Percentiles rank a stretch among this genome's conserved stretches.
These are phyloP conservation scores for Tragelaphus oryx DNA, from an alignment of 2,797 vertebrate genomes.

Conservation along the genomic window DNA sequence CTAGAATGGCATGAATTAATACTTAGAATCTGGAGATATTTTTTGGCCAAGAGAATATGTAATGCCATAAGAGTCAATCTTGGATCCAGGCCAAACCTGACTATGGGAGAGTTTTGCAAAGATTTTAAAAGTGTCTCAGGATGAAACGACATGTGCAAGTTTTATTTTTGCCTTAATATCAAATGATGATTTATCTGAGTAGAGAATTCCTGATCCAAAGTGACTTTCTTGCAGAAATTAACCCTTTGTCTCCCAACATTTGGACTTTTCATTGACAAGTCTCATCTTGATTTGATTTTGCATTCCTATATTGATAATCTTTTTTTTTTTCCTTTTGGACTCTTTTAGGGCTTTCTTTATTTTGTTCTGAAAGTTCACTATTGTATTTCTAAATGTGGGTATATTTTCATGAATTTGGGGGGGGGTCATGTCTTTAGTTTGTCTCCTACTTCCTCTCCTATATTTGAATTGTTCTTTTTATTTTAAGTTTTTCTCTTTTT, in stretches of 20 bases:
- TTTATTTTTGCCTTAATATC: neutral
- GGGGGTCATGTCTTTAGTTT: neutral
- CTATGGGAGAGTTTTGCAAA: neutral
- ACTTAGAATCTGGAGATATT: neutral
- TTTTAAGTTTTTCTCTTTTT: neutral
- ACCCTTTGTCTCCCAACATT: too few relatives aligned
- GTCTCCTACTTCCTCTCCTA: neutral
- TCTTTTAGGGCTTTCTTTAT: neutral
- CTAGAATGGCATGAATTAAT: neutral
- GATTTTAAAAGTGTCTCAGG: neutral
- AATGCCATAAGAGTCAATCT: rapidly evolving
- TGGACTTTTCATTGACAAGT: rapidly evolving
- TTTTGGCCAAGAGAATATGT: neutral
- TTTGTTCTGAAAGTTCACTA: neutral
- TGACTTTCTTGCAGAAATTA: neutral
- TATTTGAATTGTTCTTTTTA: neutral
- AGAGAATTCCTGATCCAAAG: neutral
- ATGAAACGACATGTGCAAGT: rapidly evolving
- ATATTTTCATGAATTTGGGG: neutral
- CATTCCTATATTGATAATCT: neutral
- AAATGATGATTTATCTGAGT: neutral
- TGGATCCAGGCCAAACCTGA: neutral
- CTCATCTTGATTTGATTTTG: neutral
- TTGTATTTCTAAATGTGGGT: neutral
- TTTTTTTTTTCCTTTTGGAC: neutral